phyloP scores from a whole-genome alignment of 2,888 invertebrate species.

The Lagria hirta region DNA sequence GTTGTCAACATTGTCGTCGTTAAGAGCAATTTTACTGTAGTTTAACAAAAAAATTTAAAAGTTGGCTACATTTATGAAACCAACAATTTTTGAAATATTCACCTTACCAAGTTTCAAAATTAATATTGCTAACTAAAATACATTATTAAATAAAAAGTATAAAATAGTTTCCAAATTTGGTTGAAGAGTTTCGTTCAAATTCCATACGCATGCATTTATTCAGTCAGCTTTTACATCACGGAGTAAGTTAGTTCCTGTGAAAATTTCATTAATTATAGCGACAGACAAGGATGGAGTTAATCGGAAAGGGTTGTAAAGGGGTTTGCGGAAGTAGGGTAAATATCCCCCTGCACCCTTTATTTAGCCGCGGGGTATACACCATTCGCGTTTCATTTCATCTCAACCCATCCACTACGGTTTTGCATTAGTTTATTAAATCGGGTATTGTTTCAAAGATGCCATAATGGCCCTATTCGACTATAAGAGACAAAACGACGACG shows the following conservation, averaged over 20 bases:
- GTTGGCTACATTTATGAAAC: no score
- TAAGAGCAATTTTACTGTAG: no score
- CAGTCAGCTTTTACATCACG: conserved; percentile 29
- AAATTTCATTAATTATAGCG: conserved; percentile 47
- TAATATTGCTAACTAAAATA: no score
- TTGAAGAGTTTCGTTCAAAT: conserved; percentile 27
- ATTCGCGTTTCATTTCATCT: conserved; percentile 49
- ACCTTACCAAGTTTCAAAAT: no score
- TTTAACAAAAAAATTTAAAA: no score
- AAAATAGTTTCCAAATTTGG: conserved; percentile 27
- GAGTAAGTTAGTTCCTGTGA: conserved; percentile 43
- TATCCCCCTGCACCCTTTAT: conserved; percentile 31
- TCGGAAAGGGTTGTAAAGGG: conserved; percentile 46
- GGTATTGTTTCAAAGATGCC: conserved; percentile 46
- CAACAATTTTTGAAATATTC: no score
- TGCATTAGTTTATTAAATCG: conserved; percentile 51
- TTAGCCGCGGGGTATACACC: conserved; percentile 46
- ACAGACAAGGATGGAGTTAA: conserved; percentile 43
- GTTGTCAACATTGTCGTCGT: no score
- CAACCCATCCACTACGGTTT: conserved; percentile 48
- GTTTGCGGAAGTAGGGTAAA: conserved; percentile 39
- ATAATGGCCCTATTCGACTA: conserved; percentile 35
- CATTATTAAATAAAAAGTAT: conserved; percentile 25
- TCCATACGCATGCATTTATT: conserved; percentile 30
- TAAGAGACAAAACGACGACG: conserved; percentile 13